Conservation (phyloP, 2,888 invertebrate species). For the Neoaliturus tenellus region DNA sequence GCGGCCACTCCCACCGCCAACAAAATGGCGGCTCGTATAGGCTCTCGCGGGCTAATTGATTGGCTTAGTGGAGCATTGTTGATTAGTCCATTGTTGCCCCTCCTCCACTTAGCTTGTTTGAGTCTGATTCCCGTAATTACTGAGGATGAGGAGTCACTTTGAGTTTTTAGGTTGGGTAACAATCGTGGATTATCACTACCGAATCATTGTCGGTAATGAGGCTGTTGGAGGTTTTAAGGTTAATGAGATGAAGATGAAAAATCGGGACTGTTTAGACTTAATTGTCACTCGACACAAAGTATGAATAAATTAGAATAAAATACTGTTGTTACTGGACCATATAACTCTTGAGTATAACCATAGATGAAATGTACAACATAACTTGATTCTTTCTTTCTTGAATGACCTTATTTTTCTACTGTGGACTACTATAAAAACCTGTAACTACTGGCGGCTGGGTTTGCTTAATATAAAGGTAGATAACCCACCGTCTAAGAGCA, state of each 20-base stretch:
- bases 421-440: no score
- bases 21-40: slow-evolving; percentile 60
- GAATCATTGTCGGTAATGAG: not conserved
- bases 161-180: not conserved
- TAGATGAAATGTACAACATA: no score
- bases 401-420: no score
- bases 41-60: slow-evolving; percentile 24
- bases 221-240: not conserved
- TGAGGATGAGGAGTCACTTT: not conserved
- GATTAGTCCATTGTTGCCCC: slow-evolving; percentile 12
- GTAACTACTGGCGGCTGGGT: no score
- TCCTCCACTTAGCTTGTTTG: not conserved
- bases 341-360: no score
- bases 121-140: not conserved
- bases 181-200: not conserved
- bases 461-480: no score
- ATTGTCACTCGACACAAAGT: no score
- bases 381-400: no score
- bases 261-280: not conserved
- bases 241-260: not conserved
- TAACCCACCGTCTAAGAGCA: no score
- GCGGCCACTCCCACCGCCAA: slow-evolving; percentile 54
- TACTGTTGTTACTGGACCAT: no score
- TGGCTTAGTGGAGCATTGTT: not conserved
- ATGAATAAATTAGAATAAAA: no score